Evolutionary conservation across 2,888 invertebrate species (phyloP).

Genomic region (Nasonovia ribisnigri): DNA sequence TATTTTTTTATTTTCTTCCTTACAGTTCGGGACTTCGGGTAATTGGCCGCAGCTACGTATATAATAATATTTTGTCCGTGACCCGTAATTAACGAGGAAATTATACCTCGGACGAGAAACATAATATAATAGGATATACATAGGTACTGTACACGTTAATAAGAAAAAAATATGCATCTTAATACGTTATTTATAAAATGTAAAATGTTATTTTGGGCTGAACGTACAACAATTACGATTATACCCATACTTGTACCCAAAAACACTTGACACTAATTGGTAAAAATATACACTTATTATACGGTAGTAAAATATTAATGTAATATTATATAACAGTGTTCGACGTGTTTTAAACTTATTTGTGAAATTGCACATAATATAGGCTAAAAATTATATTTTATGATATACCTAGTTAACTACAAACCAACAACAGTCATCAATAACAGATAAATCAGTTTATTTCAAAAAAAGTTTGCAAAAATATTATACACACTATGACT

Average conservation of each 20-base stretch:
- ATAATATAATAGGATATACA: neutral
- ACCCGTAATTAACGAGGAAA: constrained; percentile 54
- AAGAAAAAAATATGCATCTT: neutral
- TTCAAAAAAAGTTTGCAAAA: neutral
- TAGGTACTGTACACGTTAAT: neutral
- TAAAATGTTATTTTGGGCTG: neutral
- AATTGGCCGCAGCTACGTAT: constrained; percentile 37
- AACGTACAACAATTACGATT: constrained; percentile 28
- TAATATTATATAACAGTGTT: neutral
- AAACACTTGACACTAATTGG: constrained; percentile 20
- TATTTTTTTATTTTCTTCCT: constrained; percentile 16
- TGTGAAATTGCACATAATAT: neutral
- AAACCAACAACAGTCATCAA: neutral
- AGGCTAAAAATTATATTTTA: neutral
- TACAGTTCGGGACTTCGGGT: neutral
- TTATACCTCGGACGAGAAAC: constrained; percentile 31
- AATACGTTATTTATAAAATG: constrained; percentile 37
- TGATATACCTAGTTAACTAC: neutral
- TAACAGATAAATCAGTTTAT: neutral
- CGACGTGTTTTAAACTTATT: neutral
- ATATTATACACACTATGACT: neutral
- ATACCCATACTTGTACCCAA: neutral
- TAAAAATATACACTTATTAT: neutral
- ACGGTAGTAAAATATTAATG: neutral
- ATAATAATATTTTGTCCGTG: constrained; percentile 44